phyloP scores from a whole-genome alignment of 2,888 invertebrate genomes.

The Polietes domitor region DNA sequence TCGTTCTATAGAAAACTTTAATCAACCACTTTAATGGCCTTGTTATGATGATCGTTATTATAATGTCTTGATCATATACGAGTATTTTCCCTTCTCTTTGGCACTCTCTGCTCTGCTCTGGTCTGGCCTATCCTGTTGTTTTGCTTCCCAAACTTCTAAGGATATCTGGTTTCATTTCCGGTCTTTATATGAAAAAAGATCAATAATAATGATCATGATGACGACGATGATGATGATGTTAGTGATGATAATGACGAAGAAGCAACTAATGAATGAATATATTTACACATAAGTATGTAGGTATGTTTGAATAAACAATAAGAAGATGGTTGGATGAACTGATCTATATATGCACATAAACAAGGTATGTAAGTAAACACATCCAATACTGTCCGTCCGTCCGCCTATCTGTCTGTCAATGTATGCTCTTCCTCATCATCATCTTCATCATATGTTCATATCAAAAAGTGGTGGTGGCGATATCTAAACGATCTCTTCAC shows the following conservation, averaged over 20 bases:
- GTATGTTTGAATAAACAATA: conserved; percentile 50
- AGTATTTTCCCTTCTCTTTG: neutral
- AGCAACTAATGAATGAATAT: conserved; percentile 20
- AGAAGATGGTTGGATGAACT: conserved; percentile 59
- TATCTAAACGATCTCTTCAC: conserved; percentile 35
- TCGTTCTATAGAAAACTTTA: neutral
- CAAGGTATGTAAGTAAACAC: conserved; percentile 9
- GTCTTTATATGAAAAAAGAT: conserved; percentile 69
- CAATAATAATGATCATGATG: conserved; percentile 18
- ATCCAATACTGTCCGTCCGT: neutral
- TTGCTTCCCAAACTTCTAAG: conserved; percentile 40
- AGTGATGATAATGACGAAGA: neutral
- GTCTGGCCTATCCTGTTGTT: neutral
- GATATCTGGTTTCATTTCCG: conserved; percentile 80
- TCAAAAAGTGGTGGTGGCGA: conserved; percentile 28
- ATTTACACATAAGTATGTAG: conserved; percentile 1
- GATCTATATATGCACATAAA: conserved; percentile 16
- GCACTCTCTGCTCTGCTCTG: neutral
- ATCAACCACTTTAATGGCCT: conserved; percentile 28
- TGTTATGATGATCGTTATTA: conserved; percentile 12
- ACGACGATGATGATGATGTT: neutral
- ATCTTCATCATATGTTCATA: conserved; percentile 43
- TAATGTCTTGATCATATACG: conserved; percentile 7
- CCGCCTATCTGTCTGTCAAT: neutral
- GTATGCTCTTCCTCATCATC: neutral